Evolutionary conservation across 2,888 invertebrate genomes (phyloP).

Genomic region (Glaucopsyche alexis): DNA sequence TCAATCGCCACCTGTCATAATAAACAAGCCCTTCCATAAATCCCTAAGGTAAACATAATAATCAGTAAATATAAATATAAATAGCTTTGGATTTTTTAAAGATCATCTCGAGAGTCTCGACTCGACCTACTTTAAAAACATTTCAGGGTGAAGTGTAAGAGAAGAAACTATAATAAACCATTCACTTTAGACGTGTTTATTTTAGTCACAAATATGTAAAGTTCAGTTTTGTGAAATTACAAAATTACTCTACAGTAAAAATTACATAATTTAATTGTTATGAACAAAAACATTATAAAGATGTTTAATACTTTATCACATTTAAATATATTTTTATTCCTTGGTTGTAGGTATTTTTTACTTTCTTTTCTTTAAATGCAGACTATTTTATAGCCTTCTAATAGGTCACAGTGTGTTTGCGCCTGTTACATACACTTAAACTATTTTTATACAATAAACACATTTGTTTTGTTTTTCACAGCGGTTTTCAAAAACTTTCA

Average conservation of each 20-base stretch:
- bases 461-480: not conserved
- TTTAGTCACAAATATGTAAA: conserved; percentile 31
- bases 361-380: not conserved
- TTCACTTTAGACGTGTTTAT: conserved; percentile 35
- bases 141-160: conserved; percentile 41
- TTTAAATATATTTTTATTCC: no score
- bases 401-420: not conserved
- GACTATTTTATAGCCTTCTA: not conserved
- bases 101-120: no score
- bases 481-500: not conserved
- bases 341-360: not conserved
- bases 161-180: conserved; percentile 36
- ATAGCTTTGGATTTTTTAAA: conserved; percentile 10
- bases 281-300: not conserved
- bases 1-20: not conserved
- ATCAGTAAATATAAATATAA: not conserved
- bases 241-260: not conserved
- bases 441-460: not conserved
- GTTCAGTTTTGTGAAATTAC: not conserved
- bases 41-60: conserved; percentile 9
- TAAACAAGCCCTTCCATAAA: not conserved
- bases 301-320: not conserved
- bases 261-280: not conserved
- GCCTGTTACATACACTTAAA: not conserved
- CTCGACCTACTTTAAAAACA: conserved; percentile 37